Percentiles rank a stretch among this genome's conserved stretches.
phyloP scores from a whole-genome alignment of 1,140 invertebrate genomes.

The Paraescarpia echinospica region DNA sequence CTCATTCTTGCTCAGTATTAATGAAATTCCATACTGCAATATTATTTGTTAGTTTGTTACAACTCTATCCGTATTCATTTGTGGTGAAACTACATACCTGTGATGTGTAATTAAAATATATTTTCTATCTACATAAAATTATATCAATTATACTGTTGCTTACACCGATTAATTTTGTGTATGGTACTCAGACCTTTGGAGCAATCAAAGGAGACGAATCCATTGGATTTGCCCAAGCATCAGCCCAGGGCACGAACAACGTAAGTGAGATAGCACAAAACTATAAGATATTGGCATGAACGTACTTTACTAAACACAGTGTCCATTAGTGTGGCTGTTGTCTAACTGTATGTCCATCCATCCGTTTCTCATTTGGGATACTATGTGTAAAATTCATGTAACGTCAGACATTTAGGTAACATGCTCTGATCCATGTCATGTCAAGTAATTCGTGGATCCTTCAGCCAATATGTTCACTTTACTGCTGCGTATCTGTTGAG shows the following conservation, averaged over 20 bases:
- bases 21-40: no score
- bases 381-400: background rate
- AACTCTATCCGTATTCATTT: background rate
- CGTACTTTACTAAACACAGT: background rate
- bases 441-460: background rate
- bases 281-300: background rate
- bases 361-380: background rate
- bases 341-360: background rate
- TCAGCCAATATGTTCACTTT: background rate
- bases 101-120: background rate
- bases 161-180: constrained; percentile 11
- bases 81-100: background rate
- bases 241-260: constrained; percentile 51
- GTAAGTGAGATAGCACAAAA: constrained; percentile 44
- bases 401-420: background rate
- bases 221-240: constrained; percentile 74
- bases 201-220: constrained; percentile 70
- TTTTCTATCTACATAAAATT: background rate
- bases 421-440: no score
- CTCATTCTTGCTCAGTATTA: no score
- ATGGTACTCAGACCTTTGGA: constrained; percentile 70
- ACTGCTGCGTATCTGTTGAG: background rate
- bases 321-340: background rate
- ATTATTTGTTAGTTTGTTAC: no score
- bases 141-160: background rate